Base-by-base conservation (phyloP, 2,797 vertebrate species). In the Melanogrammus aeglefinus region DNA sequence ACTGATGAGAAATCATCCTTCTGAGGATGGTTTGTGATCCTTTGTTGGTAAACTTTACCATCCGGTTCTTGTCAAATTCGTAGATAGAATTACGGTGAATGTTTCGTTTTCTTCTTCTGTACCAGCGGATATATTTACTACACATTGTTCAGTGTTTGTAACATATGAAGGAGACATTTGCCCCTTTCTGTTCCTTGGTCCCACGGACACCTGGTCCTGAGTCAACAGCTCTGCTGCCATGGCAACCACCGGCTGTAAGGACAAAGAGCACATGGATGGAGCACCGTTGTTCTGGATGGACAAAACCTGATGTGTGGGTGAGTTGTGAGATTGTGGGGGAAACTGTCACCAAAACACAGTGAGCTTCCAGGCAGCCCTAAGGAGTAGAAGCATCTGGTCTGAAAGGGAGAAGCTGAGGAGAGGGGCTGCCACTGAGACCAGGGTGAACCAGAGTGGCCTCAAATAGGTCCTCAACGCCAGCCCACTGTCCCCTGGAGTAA, bases 321-420 rank as follows among this genome's bases (percentile, higher is more conserved):
- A 63, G 83, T 80, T 75, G 3, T 6, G 75, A 63, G 83, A 18
- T 80, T 75, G 83, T 75, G 16, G 21, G 47, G 47, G 16, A 51
- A 84, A 88, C 82, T 82, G 83, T 88, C 83, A 88, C 85, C 85
- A 80, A 78, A 77, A 63, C 80, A n/a, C n/a, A 84, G 77, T 16
- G 74, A 79, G 76, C 79, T 77, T 77, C 41, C 77, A 76, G 74
- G 81, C 80, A 82, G 81, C 84, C 78, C 75, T 83, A 41, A n/a
- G 83, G 80, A 86, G 83, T 78, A 84, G 71, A 80, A 77, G 79
- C 85, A 86, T n/a, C 24, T 24, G 84, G 82, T 75, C 82, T 81
- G 76, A n/a, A 69, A 47, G n/a, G 69, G 73, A 78, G 29, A 41
- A 74, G 77, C 35, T 73, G 66, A 76, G 75, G 77, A 79, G 79